Conservation (phyloP, 2,113 vertebrate species). For the Erythrolamprus reginae region DNA sequence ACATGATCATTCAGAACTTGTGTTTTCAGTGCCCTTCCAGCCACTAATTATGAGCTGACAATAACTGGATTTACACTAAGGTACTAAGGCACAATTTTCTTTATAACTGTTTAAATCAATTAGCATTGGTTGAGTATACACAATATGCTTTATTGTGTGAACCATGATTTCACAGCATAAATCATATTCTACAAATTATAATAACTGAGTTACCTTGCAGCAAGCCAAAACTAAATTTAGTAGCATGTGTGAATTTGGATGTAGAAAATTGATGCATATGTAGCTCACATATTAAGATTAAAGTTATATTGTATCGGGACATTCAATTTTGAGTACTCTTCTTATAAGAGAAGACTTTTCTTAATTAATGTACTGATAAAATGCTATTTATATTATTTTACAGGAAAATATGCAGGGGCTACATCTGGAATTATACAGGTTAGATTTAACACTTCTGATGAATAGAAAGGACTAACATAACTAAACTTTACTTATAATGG, state of each 20-base stretch:
- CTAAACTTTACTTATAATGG: neutral
- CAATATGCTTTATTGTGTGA: neutral
- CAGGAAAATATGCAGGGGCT: neutral
- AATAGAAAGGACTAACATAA: neutral
- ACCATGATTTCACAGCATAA: neutral
- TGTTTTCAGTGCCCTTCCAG: neutral
- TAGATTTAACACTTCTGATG: neutral
- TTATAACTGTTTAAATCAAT: neutral
- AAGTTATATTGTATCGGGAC: neutral
- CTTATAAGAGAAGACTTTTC: neutral
- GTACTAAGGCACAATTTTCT: neutral
- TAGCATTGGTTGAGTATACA: neutral
- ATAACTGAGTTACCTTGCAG: neutral
- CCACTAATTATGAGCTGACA: neutral
- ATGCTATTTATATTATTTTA: neutral
- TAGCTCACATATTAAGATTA: neutral
- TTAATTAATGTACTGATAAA: neutral
- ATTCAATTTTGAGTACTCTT: neutral
- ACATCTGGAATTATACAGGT: neutral
- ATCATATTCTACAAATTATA: neutral
- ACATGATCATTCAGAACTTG: neutral
- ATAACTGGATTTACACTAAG: neutral
- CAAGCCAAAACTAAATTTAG: neutral
- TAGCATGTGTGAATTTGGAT: neutral
- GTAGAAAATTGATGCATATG: neutral